These are phyloP conservation scores for Panzeria rudis DNA, from an alignment of 2,888 invertebrate species.

Conservation along the genomic window DNA sequence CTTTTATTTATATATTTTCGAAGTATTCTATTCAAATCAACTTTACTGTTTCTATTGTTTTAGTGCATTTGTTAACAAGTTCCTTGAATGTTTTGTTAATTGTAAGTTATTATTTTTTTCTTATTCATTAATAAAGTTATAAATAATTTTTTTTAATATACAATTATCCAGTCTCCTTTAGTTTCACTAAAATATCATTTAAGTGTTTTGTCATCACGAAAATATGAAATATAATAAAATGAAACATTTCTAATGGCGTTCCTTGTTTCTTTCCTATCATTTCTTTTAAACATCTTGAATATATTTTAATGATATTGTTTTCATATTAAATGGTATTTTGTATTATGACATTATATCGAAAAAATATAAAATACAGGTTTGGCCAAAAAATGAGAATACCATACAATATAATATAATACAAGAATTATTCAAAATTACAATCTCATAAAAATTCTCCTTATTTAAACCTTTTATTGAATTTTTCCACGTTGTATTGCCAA, in stretches of 20 bases:
- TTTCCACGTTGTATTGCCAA: too few relatives aligned
- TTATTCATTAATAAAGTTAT: neutral
- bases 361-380: neutral
- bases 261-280: slow-evolving; percentile 18
- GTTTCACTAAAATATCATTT: neutral
- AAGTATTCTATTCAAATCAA: too few relatives aligned
- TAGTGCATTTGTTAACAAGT: neutral
- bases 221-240: neutral
- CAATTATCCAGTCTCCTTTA: neutral
- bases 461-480: too few relatives aligned
- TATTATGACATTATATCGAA: neutral
- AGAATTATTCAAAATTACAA: too few relatives aligned
- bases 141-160: neutral
- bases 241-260: slow-evolving; percentile 25
- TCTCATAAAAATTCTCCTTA: too few relatives aligned
- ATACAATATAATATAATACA: too few relatives aligned
- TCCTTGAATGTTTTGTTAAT: neutral
- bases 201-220: neutral
- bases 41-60: too few relatives aligned
- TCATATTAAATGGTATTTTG: slow-evolving; percentile 2
- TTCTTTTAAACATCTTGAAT: slow-evolving; percentile 2
- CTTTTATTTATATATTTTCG: too few relatives aligned
- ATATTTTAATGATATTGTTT: slow-evolving; percentile 36
- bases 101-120: neutral
- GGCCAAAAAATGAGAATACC: neutral